phyloP scores from a whole-genome alignment of 1,140 invertebrate genomes.

The Leptinotarsa texana region DNA sequence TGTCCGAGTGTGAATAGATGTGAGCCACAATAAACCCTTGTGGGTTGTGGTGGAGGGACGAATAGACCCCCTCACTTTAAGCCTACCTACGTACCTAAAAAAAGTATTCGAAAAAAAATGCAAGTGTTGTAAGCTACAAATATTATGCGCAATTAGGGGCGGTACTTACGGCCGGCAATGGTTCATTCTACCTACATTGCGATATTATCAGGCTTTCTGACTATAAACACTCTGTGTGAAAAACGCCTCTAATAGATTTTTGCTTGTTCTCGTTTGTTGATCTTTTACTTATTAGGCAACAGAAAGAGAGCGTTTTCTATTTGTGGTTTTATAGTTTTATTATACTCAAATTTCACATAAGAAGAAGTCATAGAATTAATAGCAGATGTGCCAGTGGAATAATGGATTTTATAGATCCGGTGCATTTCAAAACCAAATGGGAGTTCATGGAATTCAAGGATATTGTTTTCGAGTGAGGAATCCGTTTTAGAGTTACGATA shows the following conservation, averaged over 20 bases:
- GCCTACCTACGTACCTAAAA: no score
- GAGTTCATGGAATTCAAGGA: not conserved
- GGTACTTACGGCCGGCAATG: no score
- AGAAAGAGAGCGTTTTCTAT: constrained; percentile 32
- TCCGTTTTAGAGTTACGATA: not conserved
- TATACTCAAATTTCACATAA: constrained; percentile 36
- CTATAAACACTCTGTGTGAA: constrained; percentile 23
- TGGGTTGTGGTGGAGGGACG: no score
- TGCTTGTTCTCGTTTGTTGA: constrained; percentile 42
- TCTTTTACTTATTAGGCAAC: constrained; percentile 31
- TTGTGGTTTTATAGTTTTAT: constrained; percentile 37
- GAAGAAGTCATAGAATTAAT: constrained; percentile 42
- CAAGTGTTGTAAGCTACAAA: no score
- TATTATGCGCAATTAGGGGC: no score
- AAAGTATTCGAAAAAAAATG: no score
- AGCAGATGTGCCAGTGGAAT: constrained; percentile 20
- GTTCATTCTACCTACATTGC: no score
- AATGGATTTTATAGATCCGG: constrained; percentile 17
- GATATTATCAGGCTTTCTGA: not conserved
- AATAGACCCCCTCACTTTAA: no score
- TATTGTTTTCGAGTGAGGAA: not conserved
- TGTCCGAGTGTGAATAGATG: no score
- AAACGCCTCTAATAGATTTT: constrained; percentile 43
- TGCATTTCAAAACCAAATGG: not conserved
- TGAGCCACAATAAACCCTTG: no score